phyloP scores from a whole-genome alignment of 2,113 vertebrate species.

The Lepus timidus region DNA sequence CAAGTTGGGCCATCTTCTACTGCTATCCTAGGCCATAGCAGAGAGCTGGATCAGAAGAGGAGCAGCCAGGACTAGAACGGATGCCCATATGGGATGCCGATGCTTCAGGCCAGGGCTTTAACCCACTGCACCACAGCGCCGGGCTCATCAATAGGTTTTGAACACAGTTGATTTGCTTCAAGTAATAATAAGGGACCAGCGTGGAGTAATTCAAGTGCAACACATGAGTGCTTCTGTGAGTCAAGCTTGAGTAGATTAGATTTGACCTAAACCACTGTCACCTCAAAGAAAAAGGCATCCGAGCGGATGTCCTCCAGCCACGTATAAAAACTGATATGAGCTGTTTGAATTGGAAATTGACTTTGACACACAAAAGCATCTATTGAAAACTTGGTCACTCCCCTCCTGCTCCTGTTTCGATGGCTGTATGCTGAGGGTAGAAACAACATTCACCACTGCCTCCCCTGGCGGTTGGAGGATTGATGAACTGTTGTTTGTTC shows the following conservation, averaged over 20 bases:
- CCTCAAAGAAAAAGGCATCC: background rate
- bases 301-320: background rate
- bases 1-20: too few species aligned
- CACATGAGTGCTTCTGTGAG: background rate
- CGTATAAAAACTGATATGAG: background rate
- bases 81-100: too few species aligned
- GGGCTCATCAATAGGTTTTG: background rate
- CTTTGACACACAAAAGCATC: background rate
- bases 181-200: slow-evolving; percentile 18
- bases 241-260: slow-evolving; percentile 61
- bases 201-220: slow-evolving; percentile 19
- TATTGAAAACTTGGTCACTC: background rate
- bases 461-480: slow-evolving; percentile 39
- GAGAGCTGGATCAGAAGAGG: too few species aligned
- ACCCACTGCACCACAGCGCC: too few species aligned
- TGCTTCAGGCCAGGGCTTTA: too few species aligned
- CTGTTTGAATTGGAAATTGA: slow-evolving; percentile 12
- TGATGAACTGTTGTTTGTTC: slow-evolving; percentile 75
- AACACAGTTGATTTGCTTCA: slow-evolving; percentile 59
- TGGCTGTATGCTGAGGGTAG: background rate
- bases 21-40: too few species aligned
- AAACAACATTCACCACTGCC: background rate
- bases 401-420: background rate
- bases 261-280: slow-evolving; percentile 36
- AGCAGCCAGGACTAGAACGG: too few species aligned